Evolutionary conservation across 1,140 invertebrate genomes (phyloP).

Genomic region (Holcopasites calliopsidis): DNA sequence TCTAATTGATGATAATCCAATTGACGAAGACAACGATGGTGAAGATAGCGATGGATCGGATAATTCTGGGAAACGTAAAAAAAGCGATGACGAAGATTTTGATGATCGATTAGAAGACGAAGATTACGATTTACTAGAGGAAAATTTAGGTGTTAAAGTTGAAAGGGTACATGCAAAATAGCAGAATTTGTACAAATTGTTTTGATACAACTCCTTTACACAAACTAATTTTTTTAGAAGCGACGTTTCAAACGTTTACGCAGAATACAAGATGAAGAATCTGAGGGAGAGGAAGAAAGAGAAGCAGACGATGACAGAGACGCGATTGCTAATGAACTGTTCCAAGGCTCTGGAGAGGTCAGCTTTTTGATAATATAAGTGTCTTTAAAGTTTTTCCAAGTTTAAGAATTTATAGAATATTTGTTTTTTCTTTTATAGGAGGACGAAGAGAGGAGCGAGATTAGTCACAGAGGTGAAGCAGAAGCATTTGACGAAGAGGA

Average conservation of each 20-base stretch:
- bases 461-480: constrained; percentile 82
- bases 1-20: constrained; percentile 97
- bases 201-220: background rate
- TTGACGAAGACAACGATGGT: constrained; percentile 90
- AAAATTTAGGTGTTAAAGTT: constrained; percentile 98
- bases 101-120: constrained; percentile 98
- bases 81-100: constrained; percentile 89
- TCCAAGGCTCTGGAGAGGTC: constrained; percentile 92
- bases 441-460: constrained; percentile 87
- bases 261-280: constrained; percentile 92
- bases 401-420: background rate
- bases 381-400: background rate
- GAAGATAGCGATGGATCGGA: constrained; percentile 89
- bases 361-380: constrained; percentile 66
- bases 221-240: constrained; percentile 82
- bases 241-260: constrained; percentile 91
- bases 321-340: constrained; percentile 93
- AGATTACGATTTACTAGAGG: constrained; percentile 98
- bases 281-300: constrained; percentile 87
- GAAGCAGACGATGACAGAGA: constrained; percentile 89
- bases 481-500: constrained; percentile 88
- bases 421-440: constrained; percentile 81
- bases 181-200: background rate
- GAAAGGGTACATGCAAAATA: constrained; percentile 81
- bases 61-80: constrained; percentile 88